Evolutionary conservation across 2,113 vertebrate genomes (phyloP), one percentile per base, ranked within the genome.

Genomic region (Buteo buteo): DNA sequence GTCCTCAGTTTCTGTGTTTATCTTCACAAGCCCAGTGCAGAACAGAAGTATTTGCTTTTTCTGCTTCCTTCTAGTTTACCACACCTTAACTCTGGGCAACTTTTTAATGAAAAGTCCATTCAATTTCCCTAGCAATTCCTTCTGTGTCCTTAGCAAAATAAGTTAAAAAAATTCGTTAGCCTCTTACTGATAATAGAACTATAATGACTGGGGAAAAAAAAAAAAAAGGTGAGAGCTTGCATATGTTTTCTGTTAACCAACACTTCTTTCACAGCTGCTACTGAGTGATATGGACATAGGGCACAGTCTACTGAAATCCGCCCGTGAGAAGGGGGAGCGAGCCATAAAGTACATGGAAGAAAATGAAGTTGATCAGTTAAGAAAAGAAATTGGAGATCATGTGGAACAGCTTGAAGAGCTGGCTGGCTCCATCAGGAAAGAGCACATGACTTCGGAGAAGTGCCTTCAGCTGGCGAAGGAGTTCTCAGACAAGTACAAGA

Each of bases 401-500:
- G 90, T 99, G 80, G 97, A 98, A 69, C 98, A 98, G 95, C 90
- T 99, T 92, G 99, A 99, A 96, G 98, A 99, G 86, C 97, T 99
- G 40, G 98, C 98, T 19, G 97, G 98, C 36, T 98, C 98, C 20
- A 98, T 99, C 90, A 98, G 99, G 66, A 98, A 98, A n/a, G 99
- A 99, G 82, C 98, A 98, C 62, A 96, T 98, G 95, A 98, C 98
- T 18, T 96, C 99, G 32, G 99, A 99, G 77, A 99, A 99, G 69
- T 98, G 98, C 20, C 96, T 99, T 52, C 98, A 99, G 77, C 97
- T 99, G 24, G 97, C 98, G 21, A 99, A 99, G 90, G 99, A 99
- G 97, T 99, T 99, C 95, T 98, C 98, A 34, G 99, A 99, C 93
- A 99, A 99, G 65, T 99, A 98, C 59, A 99, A 98, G 93, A 96